Evolutionary conservation across 2,113 vertebrate genomes (phyloP).

Genomic region (Nicator chloris): DNA sequence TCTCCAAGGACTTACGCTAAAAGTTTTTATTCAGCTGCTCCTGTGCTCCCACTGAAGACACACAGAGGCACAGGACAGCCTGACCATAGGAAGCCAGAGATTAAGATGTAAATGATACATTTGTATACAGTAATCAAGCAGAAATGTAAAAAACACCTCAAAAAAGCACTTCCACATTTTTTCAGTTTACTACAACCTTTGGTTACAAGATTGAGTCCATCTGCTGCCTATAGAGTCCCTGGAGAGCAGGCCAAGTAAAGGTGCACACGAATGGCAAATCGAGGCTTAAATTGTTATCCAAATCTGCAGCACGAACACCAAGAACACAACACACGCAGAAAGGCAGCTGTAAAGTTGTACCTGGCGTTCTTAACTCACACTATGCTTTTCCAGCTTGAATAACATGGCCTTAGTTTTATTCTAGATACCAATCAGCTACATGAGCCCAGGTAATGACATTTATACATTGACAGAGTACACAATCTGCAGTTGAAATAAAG

Average conservation of each 20-base stretch:
- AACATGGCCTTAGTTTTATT: not conserved
- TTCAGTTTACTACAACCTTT: not conserved
- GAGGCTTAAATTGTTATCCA: not conserved
- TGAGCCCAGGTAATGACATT: not conserved
- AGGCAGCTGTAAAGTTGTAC: not conserved
- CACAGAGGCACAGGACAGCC: not conserved
- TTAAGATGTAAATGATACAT: not conserved
- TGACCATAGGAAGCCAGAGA: not conserved
- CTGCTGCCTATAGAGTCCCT: not conserved
- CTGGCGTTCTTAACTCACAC: not conserved
- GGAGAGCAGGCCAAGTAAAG: not conserved
- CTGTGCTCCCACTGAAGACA: not conserved
- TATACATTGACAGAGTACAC: too few relatives aligned
- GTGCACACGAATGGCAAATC: fast-evolving
- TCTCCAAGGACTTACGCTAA: not conserved
- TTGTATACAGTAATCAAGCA: not conserved
- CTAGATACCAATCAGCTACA: too few relatives aligned
- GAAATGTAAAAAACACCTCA: not conserved
- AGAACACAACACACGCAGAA: not conserved
- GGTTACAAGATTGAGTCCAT: not conserved
- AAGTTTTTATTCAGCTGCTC: not conserved
- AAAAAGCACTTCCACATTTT: not conserved
- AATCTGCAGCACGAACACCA: not conserved
- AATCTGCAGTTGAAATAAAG: not conserved
- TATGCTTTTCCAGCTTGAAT: fast-evolving